phyloP scores from a whole-genome alignment of 2,113 vertebrate species.

The Grallaria varia region DNA sequence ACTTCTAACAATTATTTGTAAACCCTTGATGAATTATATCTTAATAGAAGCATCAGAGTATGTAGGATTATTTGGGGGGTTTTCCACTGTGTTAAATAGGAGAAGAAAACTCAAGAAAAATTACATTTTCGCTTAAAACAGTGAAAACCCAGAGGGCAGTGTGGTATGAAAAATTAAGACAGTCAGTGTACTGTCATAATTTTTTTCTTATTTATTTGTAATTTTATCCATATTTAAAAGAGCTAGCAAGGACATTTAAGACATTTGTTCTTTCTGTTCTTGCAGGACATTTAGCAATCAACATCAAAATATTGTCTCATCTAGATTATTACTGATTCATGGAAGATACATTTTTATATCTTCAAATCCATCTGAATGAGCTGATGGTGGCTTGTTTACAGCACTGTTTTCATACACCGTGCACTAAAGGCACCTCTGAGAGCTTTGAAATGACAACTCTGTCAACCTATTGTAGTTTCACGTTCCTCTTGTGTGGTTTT shows the following conservation, averaged over 20 bases:
- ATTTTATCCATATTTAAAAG: background rate
- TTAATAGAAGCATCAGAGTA: background rate
- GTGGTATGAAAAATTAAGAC: background rate
- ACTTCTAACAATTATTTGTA: background rate
- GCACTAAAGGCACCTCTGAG: background rate
- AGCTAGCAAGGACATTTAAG: background rate
- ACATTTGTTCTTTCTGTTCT: background rate
- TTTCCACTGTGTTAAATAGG: background rate
- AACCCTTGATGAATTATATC: background rate
- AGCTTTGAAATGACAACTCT: background rate
- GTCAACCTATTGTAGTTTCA: background rate
- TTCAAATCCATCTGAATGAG: background rate
- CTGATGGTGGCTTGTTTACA: background rate
- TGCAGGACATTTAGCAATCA: background rate
- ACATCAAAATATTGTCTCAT: background rate
- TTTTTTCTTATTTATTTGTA: background rate
- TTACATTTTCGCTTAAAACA: background rate
- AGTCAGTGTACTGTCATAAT: background rate
- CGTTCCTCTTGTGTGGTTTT: background rate
- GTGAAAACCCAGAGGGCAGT: background rate
- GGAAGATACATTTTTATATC: background rate
- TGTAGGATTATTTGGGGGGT: background rate
- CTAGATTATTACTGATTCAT: background rate
- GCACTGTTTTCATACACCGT: background rate
- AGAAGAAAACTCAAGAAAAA: background rate